These are phyloP conservation scores for Amphipoea oculea DNA, from an alignment of 2,888 invertebrate species.

Conservation along the genomic window DNA sequence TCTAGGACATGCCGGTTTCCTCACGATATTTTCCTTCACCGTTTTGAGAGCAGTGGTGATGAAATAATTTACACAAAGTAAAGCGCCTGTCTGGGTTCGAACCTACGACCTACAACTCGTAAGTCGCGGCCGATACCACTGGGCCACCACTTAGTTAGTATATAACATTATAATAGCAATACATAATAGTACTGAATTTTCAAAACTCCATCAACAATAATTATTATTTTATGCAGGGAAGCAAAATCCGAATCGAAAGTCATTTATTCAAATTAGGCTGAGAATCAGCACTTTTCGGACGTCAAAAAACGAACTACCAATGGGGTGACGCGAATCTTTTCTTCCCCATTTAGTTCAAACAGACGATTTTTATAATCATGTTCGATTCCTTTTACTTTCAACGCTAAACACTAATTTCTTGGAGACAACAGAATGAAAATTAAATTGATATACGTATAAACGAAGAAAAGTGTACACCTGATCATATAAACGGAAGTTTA, in stretches of 20 bases:
- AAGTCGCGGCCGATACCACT: too few species aligned
- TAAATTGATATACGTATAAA: not conserved
- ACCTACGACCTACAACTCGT: too few species aligned
- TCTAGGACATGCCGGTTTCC: too few species aligned
- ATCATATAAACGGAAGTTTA: conserved; percentile 1
- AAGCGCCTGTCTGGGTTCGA: too few species aligned
- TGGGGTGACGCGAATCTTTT: not conserved
- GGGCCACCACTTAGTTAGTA: too few species aligned
- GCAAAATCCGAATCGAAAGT: not conserved
- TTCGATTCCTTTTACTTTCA: not conserved
- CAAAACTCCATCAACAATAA: not conserved
- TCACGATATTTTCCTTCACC: too few species aligned
- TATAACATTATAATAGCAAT: not conserved
- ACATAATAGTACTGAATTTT: not conserved
- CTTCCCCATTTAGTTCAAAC: too few species aligned
- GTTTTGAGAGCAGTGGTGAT: too few species aligned
- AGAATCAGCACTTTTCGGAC: not conserved
- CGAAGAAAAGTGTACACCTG: not conserved
- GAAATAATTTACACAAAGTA: too few species aligned
- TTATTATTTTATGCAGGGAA: not conserved
- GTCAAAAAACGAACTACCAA: not conserved
- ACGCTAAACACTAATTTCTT: not conserved
- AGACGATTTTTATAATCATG: not conserved
- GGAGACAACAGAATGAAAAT: not conserved
- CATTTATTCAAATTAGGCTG: not conserved